Evolutionary conservation across 23 tunicate species (phyloP), one percentile per base, ranked within the genome.

Genomic region (Clavelina lepadiformis): DNA sequence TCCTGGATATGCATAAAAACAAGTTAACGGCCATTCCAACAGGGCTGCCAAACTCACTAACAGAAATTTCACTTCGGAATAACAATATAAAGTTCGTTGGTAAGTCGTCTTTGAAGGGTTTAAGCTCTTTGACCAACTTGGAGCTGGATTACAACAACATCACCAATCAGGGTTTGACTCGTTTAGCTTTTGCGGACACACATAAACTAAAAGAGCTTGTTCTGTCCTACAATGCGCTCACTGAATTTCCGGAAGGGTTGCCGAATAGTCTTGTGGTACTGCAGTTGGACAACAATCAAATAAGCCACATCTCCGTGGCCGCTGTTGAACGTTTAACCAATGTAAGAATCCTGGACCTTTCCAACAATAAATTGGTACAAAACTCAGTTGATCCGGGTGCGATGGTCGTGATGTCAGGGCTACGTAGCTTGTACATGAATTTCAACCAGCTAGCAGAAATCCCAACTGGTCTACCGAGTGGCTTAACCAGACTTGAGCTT

Each of bases 121-220:
- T 79, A 18, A 32, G 50, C 29, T 31, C 47, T 19, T 65, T 88
- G 34, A 35, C 0, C 28, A 72, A 62, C 58, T 68, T 88, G 15
- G 45, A 68, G 38, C 59, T 88, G 32, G 89, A 81, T 38, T 73
- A 68, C 1, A 88, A 88, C 73, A 57, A 85, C 29, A 81, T 88
- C 30, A 69, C 89, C 49, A 81, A 81, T 72, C 69, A 73, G 51
- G 86, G 95, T 2, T 35, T 86, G 35, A 66, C 81, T 3, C 33
- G 81, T 18, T 44, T 59, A 4, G 86, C 95, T 36, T 79, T 86
- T 46, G 24, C 44, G 5, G 85, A 61, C 56, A 32, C 71, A 3
- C 57, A 25, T 21, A 46, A 28, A 4, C 71, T 86, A 2, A 38
- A 71, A 23, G 53, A 34, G 3, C 65, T 86, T 5, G 75, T 30